Conservation (phyloP, 1,140 invertebrate species). For the Pseudomyrmex concolor region DNA sequence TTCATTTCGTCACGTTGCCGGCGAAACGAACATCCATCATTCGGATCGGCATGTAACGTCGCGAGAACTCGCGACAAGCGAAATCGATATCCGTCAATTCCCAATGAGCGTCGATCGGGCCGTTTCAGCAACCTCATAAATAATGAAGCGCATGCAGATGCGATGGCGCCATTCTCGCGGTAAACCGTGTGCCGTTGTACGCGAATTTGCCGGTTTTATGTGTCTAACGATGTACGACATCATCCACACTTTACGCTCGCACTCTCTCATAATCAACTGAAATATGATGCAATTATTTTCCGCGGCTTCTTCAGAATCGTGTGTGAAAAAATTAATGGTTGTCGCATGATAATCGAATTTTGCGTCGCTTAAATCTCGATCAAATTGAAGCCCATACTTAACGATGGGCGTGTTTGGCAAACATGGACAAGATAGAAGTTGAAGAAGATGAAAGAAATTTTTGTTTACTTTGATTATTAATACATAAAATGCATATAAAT, state of each 20-base stretch:
- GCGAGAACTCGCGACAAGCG: conserved; percentile 15
- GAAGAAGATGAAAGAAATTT: neutral
- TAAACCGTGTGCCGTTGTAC: conserved; percentile 52
- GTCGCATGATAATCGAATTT: neutral
- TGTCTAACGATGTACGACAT: conserved; percentile 24
- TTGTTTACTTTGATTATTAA: neutral
- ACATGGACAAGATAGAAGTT: neutral
- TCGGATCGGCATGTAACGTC: neutral
- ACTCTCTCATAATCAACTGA: conserved; percentile 24
- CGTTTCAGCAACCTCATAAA: conserved; percentile 66
- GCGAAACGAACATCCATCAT: conserved; percentile 38
- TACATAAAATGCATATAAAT: neutral
- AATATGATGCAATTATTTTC: conserved; percentile 32
- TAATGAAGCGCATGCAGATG: conserved; percentile 64
- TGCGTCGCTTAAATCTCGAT: neutral
- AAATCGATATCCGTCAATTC: conserved; percentile 66
- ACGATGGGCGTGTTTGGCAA: neutral
- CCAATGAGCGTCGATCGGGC: conserved; percentile 64
- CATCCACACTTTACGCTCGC: neutral
- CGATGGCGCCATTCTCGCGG: conserved; percentile 20
- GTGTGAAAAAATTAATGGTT: conserved; percentile 1
- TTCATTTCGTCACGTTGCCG: conserved; percentile 31
- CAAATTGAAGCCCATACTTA: neutral
- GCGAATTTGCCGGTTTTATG: conserved; percentile 48
- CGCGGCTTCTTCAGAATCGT: neutral